Evolutionary conservation across 1,140 invertebrate genomes (phyloP).

Genomic region (Ladona fulva): DNA sequence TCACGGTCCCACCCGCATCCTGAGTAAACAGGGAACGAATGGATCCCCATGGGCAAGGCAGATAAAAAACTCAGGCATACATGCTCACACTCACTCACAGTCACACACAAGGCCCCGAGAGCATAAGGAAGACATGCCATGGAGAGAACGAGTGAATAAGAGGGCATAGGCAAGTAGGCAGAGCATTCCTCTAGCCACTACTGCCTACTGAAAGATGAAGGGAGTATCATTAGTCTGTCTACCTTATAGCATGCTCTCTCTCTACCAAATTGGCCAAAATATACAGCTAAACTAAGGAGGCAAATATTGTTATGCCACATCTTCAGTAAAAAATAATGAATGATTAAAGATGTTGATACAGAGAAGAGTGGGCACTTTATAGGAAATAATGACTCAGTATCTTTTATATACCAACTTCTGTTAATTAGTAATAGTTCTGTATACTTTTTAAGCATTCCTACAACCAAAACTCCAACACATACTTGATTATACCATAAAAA

Average conservation of each 20-base stretch:
- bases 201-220: not conserved
- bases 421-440: too few species aligned
- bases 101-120: not conserved
- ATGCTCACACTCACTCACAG: not conserved
- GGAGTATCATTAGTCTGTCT: not conserved
- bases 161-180: not conserved
- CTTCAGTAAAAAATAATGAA: too few species aligned
- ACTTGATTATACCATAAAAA: too few species aligned
- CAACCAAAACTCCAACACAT: too few species aligned
- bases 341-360: too few species aligned
- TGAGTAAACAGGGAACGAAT: conserved; percentile 29
- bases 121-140: conserved; percentile 12
- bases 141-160: not conserved
- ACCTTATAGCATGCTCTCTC: not conserved
- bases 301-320: not conserved
- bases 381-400: too few species aligned
- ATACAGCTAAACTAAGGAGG: not conserved
- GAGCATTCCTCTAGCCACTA: conserved; percentile 2
- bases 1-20: conserved; percentile 42
- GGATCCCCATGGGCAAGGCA: conserved; percentile 6
- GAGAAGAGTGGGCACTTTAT: too few species aligned
- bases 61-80: not conserved
- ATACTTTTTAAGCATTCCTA: too few species aligned
- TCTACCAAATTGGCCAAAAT: not conserved
- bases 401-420: too few species aligned